A percentile compares a stretch with the other conserved stretches of the same genome.
Evolutionary conservation across 2,113 vertebrate genomes (phyloP).

Genomic region (Dasyprocta punctata): DNA sequence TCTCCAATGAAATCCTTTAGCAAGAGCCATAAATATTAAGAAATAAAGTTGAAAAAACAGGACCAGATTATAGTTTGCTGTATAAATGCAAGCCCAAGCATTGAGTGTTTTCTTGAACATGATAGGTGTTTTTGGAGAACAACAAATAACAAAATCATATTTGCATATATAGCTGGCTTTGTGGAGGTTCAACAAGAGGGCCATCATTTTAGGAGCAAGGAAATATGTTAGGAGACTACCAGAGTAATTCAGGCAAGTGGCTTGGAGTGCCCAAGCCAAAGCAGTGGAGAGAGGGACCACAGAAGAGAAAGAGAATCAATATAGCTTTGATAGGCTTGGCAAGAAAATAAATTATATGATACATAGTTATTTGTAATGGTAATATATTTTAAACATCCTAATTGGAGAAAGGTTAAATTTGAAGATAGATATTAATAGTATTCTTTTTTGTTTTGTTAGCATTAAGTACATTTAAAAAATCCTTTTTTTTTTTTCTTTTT

Average conservation of each 20-base stretch:
- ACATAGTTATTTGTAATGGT: background rate
- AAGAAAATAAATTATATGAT: background rate
- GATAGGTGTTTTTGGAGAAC: background rate
- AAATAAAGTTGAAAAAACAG: constrained; percentile 35
- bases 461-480: background rate
- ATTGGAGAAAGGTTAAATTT: background rate
- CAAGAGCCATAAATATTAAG: background rate
- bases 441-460: background rate
- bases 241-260: background rate
- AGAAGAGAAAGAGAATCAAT: background rate
- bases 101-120: background rate
- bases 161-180: background rate
- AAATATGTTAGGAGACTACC: background rate
- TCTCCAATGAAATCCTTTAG: background rate
- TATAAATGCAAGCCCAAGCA: background rate
- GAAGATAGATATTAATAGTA: background rate
- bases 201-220: background rate
- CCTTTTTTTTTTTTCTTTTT: background rate
- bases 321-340: background rate
- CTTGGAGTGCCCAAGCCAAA: background rate
- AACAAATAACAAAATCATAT: background rate
- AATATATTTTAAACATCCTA: constrained; percentile 26
- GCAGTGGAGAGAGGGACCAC: background rate
- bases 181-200: background rate
- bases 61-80: background rate